Conservation (phyloP, 2,113 vertebrate genomes). For the Desmodus rotundus region DNA sequence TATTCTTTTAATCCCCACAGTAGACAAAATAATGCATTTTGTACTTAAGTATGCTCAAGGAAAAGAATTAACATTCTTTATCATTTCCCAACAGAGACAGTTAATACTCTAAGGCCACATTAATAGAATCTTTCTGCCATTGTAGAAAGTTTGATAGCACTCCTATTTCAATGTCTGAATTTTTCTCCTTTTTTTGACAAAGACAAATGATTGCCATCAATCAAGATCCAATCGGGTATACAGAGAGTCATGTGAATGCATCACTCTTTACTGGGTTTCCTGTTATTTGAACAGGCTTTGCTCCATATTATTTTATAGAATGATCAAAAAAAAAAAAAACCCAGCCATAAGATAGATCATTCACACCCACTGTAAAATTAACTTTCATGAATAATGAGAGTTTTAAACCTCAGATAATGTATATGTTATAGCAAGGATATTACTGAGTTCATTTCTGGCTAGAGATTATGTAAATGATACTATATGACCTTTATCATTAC, state of each 20-base stretch:
- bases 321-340: conserved; percentile 82
- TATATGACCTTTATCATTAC: conserved; percentile 94
- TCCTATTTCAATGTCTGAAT: conserved; percentile 89
- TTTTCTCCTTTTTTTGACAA: conserved; percentile 89
- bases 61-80: conserved; percentile 87
- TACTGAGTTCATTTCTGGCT: conserved; percentile 85
- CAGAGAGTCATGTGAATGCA: conserved; percentile 84
- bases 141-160: conserved; percentile 92
- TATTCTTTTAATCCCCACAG: conserved; percentile 71
- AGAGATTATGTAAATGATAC: conserved; percentile 93
- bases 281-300: conserved; percentile 87
- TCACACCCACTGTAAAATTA: conserved; percentile 90
- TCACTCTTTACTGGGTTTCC: conserved; percentile 87
- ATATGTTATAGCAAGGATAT: conserved; percentile 86
- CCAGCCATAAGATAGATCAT: conserved; percentile 87
- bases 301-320: conserved; percentile 89
- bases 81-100: conserved; percentile 85
- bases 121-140: conserved; percentile 89
- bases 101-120: conserved; percentile 85
- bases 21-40: conserved; percentile 82
- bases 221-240: conserved; percentile 90
- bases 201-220: conserved; percentile 94
- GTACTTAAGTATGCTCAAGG: conserved; percentile 78
- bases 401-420: conserved; percentile 88
- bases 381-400: conserved; percentile 91